Base-by-base conservation (phyloP, 2,888 invertebrate genomes). In the Tiliacea citrago region DNA sequence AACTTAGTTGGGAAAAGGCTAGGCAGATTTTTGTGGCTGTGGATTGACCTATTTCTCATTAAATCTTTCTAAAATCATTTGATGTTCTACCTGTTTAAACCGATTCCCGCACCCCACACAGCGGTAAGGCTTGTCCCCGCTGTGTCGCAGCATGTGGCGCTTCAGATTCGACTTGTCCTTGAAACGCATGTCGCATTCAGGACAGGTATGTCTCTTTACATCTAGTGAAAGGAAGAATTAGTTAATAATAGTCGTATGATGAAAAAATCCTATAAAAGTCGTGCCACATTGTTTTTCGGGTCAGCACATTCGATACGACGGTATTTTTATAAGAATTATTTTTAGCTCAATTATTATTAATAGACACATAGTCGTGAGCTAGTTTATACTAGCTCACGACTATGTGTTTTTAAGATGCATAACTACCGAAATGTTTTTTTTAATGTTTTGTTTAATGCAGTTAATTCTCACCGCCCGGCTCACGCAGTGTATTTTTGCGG, bases 161-260 rank as follows among this genome's bases (percentile, higher is more conserved):
- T 92, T 94, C 53, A 96, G 80, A 81, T 96, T 96, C 0, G 95
- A 95, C 77, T 92, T 93, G 78, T 96, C 94, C 49, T 87, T 92
- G 75, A 96, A 96, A 29, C 86, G 86, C 75, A 82, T 86, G 1
- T 89, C 79, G 74, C 96, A 96, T 13, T 87, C 82, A 6, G 86
- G 81, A 81, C 96, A 96, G 0, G 73, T 65, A 70, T 91, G 87
- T 51, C 85, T 93, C 66, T 88, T 94, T 35, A 89, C 74, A 88
- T 88, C 96, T 96, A 82, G 18, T 16, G 58, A 45, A 0, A 47
- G 10, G 45, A 10, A n/a, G 1, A 49, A 71, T 16, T 21, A 13
- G 18, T 35, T 29, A 16, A 18, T n/a, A n/a, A n/a, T n/a, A n/a
- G n/a, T 29, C 6, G 12, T 60, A 21, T 29, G 45, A 47, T n/a